Percentiles rank a stretch among this genome's conserved stretches.
Evolutionary conservation across 2,888 invertebrate species (phyloP).

Genomic region (Plusia festucae): DNA sequence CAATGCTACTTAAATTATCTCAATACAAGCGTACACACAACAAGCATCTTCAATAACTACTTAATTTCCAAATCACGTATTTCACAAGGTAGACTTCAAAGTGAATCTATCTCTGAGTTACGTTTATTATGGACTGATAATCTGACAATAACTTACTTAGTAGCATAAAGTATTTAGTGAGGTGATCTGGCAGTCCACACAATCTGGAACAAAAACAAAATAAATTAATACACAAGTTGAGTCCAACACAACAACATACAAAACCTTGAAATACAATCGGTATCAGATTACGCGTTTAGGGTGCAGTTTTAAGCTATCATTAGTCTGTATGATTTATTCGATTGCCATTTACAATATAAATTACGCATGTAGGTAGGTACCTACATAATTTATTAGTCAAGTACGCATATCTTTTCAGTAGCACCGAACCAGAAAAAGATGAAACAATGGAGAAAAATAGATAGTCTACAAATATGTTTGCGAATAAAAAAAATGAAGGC

Average conservation of each 20-base stretch:
- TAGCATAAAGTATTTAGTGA: conserved; percentile 53
- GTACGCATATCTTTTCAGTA: neutral
- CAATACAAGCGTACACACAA: no score
- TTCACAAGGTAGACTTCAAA: neutral
- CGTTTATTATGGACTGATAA: neutral
- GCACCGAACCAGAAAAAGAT: neutral
- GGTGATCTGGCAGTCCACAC: conserved; percentile 56
- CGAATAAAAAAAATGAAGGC: conserved; percentile 1
- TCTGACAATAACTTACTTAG: conserved; percentile 63
- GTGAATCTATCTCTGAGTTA: neutral
- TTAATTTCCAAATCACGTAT: neutral
- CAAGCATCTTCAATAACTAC: no score
- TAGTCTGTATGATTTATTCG: neutral
- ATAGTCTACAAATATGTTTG: neutral
- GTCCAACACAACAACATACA: neutral
- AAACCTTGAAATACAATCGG: neutral
- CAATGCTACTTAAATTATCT: no score
- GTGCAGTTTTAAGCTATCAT: neutral
- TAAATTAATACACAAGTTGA: conserved; percentile 26
- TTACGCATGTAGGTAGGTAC: neutral
- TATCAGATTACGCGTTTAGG: neutral
- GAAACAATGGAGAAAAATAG: neutral
- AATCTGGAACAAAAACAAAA: conserved; percentile 62
- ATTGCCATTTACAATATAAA: neutral
- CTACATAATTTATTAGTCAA: no score